phyloP scores from a whole-genome alignment of 2,888 invertebrate genomes.

The Salticus scenicus region DNA sequence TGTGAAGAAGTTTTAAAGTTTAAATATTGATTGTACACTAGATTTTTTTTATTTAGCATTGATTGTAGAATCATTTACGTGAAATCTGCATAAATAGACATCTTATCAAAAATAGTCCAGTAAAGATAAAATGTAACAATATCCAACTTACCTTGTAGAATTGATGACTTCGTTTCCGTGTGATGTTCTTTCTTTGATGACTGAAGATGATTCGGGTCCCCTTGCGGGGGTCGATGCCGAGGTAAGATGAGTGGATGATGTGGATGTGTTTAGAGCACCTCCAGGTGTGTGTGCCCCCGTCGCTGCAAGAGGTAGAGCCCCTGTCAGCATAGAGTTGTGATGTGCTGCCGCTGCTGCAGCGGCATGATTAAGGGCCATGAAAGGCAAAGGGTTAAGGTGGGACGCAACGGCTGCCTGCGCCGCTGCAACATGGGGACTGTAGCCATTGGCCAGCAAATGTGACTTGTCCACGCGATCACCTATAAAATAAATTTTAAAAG shows the following conservation, averaged over 20 bases:
- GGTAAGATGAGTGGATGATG: slow-evolving; percentile 24
- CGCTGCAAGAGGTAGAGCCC: slow-evolving; percentile 82
- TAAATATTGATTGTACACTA: no score
- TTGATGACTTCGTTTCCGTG: slow-evolving; percentile 87
- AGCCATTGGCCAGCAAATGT: slow-evolving; percentile 92
- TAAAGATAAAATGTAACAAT: no score
- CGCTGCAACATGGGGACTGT: slow-evolving; percentile 83
- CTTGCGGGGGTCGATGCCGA: slow-evolving; percentile 29
- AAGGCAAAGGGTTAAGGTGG: slow-evolving; percentile 93
- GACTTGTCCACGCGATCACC: slow-evolving; percentile 83
- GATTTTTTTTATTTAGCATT: no score
- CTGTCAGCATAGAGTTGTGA: slow-evolving; percentile 80
- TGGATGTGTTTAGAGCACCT: slow-evolving; percentile 14
- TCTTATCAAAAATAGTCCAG: no score
- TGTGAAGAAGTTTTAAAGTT: no score
- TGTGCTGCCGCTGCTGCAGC: slow-evolving; percentile 78
- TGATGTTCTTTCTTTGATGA: slow-evolving; percentile 85
- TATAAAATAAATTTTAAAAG: slow-evolving; percentile 40
- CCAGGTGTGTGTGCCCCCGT: slow-evolving; percentile 83
- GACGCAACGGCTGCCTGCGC: slow-evolving; percentile 76
- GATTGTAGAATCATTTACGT: no score
- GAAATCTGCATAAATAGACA: no score
- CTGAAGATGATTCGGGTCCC: slow-evolving; percentile 77
- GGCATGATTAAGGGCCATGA: slow-evolving; percentile 90
- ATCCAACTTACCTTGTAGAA: slow-evolving; percentile 83